Conservation (phyloP, 2,888 invertebrate species). For the Dryadula phaetusa region DNA sequence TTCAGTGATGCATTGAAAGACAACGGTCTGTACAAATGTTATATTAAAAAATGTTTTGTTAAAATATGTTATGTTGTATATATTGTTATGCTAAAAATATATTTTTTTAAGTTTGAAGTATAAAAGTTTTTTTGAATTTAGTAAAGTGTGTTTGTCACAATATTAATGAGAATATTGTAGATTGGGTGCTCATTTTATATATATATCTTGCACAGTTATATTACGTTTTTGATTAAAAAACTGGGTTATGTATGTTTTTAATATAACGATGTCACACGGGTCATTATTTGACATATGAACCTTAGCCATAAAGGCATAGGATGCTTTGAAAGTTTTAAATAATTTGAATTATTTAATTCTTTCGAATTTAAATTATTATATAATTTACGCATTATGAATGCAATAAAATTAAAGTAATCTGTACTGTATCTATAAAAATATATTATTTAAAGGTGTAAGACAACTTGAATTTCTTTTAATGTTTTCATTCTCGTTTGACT, state of each 20-base stretch:
- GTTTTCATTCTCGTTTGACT: constrained; percentile 66
- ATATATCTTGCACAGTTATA: constrained; percentile 5
- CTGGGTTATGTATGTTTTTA: constrained; percentile 3
- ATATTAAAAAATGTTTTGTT: background rate
- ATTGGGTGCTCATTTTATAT: constrained; percentile 7
- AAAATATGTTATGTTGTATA: background rate
- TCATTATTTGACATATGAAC: constrained; percentile 20
- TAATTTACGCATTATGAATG: constrained; percentile 19
- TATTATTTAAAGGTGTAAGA: constrained; percentile 50
- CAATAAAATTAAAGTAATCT: background rate
- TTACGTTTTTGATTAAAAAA: constrained; percentile 5
- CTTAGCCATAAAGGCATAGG: background rate
- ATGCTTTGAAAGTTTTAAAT: constrained; percentile 22
- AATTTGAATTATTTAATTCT: too few relatives aligned
- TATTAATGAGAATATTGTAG: background rate
- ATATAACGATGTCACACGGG: constrained; percentile 15
- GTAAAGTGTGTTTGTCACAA: background rate
- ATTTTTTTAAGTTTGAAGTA: background rate
- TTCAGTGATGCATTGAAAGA: constrained; percentile 49
- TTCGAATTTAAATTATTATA: constrained; percentile 18
- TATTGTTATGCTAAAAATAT: background rate
- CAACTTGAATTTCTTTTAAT: constrained; percentile 43
- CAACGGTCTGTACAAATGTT: constrained; percentile 12
- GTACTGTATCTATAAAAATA: constrained; percentile 35
- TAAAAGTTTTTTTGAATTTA: background rate